Conservation (phyloP, 2,113 vertebrate genomes). For the Rynchops niger region DNA sequence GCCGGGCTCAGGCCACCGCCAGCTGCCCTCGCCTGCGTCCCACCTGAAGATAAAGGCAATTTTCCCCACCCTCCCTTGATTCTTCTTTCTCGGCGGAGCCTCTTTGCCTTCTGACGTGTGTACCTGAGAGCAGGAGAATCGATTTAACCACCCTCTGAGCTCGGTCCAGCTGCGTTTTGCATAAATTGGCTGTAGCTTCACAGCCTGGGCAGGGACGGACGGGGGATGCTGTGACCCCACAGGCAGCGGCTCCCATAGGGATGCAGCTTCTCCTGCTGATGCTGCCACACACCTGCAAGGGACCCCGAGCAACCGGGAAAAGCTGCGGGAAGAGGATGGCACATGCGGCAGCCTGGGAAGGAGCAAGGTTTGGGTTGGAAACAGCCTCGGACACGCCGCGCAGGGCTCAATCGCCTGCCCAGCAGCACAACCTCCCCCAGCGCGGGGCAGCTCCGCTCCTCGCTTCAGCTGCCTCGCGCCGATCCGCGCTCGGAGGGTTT, state of each 20-base stretch:
- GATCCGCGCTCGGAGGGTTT: background rate
- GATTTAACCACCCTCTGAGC: background rate
- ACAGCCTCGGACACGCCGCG: accelerated
- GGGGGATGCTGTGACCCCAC: background rate
- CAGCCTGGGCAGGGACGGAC: background rate
- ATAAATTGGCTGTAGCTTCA: no score
- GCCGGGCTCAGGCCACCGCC: background rate
- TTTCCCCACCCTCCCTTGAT: background rate
- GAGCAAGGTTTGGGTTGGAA: background rate
- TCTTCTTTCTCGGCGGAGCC: background rate
- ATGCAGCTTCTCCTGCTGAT: background rate
- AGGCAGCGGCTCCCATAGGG: background rate
- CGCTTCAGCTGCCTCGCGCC: accelerated
- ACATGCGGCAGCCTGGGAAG: no score
- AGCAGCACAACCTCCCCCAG: background rate
- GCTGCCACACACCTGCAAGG: background rate
- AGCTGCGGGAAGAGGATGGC: background rate
- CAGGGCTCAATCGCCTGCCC: background rate
- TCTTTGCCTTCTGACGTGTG: background rate
- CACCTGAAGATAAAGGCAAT: background rate
- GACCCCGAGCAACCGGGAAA: accelerated
- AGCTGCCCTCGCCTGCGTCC: background rate
- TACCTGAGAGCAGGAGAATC: background rate
- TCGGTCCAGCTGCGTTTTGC: background rate
- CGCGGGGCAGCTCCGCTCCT: background rate